Evolutionary conservation across 2,113 vertebrate genomes (phyloP), one percentile per base, ranked within the genome.

Genomic region (Scolopax mira): DNA sequence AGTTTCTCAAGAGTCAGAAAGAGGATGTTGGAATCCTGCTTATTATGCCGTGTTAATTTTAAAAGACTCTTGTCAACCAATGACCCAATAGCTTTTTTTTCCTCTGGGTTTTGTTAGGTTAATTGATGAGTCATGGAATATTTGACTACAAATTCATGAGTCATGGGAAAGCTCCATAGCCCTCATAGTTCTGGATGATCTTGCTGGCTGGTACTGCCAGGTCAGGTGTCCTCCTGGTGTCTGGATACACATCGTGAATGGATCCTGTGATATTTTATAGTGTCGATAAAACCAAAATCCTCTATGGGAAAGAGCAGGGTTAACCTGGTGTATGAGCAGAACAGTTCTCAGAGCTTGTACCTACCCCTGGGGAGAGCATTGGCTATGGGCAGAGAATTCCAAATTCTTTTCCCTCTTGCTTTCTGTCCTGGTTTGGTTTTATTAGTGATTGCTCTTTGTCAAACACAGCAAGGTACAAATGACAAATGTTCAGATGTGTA

Each of bases 41-140:
- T 94, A 73, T 92, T 93, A 91, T 58, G 51, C 30, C 30, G 19
- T 22, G 41, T 71, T 94, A 46, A 85, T 88, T 96, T 91, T 73
- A 87, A 94, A 85, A 73, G 54, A 51, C 51, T 79, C 74, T 79
- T 91, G 84, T 92, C 84, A 94, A 73, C 44, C 58, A 79, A 69
- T 39, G 86, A 44, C 25, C 24, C 84, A 80, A 48, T 30, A 70
- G 75, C 15, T 95, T 93, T 94, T 92, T 70, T 90, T 89, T 44
- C 93, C 70, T 88, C 62, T 85, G 94, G 64, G 65, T 66, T 89
- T 89, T 91, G 84, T 91, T 46, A 93, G 84, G 74, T 85, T 91
- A 94, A 85, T 86, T 58, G 54, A 11, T 87, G 96, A 97, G 75
- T 96, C 92, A 95, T 70, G 60, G 79, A 89, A 87, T 87, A 90